Percentiles rank a stretch among this genome's conserved stretches.
Evolutionary conservation across 2,888 invertebrate species (phyloP).

Genomic region (Busseola fusca): DNA sequence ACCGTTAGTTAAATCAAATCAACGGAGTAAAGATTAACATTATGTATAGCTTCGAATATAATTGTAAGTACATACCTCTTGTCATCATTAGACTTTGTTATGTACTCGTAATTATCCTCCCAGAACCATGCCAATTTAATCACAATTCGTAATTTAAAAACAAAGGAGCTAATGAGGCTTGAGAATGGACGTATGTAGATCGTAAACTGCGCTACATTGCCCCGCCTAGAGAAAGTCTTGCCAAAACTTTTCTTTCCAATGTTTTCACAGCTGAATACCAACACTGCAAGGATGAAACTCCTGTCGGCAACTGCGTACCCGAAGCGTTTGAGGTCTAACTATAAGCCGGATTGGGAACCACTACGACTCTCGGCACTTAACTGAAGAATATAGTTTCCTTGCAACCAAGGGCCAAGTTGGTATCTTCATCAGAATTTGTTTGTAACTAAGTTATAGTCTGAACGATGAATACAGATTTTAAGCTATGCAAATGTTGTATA

Average conservation of each 20-base stretch:
- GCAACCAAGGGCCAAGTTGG: slow-evolving; percentile 28
- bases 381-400: slow-evolving; percentile 37
- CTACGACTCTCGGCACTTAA: slow-evolving; percentile 25
- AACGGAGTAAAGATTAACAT: too few species aligned
- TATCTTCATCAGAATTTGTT: slow-evolving; percentile 23
- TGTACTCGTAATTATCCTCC: neutral
- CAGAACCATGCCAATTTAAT: neutral
- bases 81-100: neutral
- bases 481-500: slow-evolving; percentile 25
- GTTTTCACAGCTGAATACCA: slow-evolving; percentile 22
- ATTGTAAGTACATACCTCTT: neutral
- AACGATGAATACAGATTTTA: slow-evolving; percentile 6
- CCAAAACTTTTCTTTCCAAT: slow-evolving; percentile 16
- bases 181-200: slow-evolving; percentile 7
- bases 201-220: slow-evolving; percentile 8
- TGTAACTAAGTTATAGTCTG: slow-evolving; percentile 20
- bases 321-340: slow-evolving; percentile 33
- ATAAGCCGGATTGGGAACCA: slow-evolving; percentile 31
- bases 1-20: too few species aligned
- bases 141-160: slow-evolving; percentile 3
- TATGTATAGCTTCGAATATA: neutral
- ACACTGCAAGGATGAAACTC: slow-evolving; percentile 28
- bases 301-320: slow-evolving; percentile 22
- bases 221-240: neutral
- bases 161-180: slow-evolving; percentile 15